Evolutionary conservation across 2,888 invertebrate genomes (phyloP).

Genomic region (Frankliniella fusca): DNA sequence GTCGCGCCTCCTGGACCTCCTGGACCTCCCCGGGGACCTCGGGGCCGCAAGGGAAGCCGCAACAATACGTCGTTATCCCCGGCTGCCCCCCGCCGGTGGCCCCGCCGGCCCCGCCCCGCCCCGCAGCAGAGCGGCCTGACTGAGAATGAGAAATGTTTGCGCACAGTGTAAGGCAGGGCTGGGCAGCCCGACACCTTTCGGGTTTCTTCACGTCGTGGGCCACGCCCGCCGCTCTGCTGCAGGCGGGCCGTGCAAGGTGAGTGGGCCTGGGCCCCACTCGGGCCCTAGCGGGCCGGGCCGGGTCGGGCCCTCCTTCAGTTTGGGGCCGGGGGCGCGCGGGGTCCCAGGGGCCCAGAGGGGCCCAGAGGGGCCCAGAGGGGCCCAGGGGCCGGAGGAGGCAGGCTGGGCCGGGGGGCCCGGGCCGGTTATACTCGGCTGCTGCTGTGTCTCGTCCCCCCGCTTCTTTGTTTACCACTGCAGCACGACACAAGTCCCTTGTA

Average conservation of each 20-base stretch:
- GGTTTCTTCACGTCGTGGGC: background rate
- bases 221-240: background rate
- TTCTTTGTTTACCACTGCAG: constrained; percentile 26
- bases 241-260: background rate
- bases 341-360: too few species aligned
- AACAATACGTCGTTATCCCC: constrained; percentile 21
- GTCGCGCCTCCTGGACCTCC: background rate
- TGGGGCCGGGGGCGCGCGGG: background rate
- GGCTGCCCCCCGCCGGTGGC: background rate
- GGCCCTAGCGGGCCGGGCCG: background rate
- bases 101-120: background rate
- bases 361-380: background rate
- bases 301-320: background rate
- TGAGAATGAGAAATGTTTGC: background rate
- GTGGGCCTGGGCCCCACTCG: background rate
- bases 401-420: background rate
- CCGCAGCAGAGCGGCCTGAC: background rate
- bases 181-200: background rate
- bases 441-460: background rate
- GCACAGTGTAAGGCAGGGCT: background rate
- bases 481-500: background rate
- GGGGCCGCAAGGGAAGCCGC: background rate
- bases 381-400: background rate
- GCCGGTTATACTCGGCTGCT: constrained; percentile 9
- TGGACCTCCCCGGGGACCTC: background rate